These are phyloP conservation scores for Apotomis betuletana DNA, from an alignment of 2,888 invertebrate species.

Conservation along the genomic window DNA sequence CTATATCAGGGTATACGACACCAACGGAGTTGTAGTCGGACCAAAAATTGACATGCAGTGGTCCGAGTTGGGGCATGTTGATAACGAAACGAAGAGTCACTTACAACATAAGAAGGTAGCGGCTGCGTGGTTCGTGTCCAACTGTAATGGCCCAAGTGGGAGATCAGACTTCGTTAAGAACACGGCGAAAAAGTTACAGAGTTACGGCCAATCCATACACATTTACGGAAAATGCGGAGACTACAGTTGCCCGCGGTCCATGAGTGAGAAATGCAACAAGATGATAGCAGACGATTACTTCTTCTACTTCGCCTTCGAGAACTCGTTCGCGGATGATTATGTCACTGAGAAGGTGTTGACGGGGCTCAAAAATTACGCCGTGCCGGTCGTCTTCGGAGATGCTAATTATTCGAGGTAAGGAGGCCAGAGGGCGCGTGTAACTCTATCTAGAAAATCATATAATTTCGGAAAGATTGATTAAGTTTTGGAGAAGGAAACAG, in stretches of 20 bases:
- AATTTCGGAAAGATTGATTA: too few relatives aligned
- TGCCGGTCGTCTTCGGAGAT: constrained; percentile 87
- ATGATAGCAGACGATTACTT: constrained; percentile 60
- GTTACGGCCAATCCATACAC: constrained; percentile 59
- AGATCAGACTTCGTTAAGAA: constrained; percentile 58
- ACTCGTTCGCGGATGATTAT: constrained; percentile 67
- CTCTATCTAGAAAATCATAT: background rate
- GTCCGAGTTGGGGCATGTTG: constrained; percentile 54
- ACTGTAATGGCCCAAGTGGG: constrained; percentile 58
- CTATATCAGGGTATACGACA: constrained; percentile 57
- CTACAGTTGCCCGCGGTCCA: constrained; percentile 56
- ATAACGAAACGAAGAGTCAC: constrained; percentile 33
- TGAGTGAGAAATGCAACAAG: constrained; percentile 57
- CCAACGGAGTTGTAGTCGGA: constrained; percentile 50
- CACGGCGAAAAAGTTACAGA: constrained; percentile 53
- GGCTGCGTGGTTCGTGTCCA: constrained; percentile 68
- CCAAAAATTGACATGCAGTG: constrained; percentile 55
- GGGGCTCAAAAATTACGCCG: constrained; percentile 81
- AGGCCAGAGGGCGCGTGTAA: background rate
- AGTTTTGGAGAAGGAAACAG: too few relatives aligned
- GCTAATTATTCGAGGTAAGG: constrained; percentile 82
- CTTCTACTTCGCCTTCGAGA: constrained; percentile 73
- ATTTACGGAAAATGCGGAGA: constrained; percentile 65
- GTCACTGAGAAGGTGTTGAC: constrained; percentile 69
- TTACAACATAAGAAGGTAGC: constrained; percentile 52